Base-by-base conservation (phyloP, 2,113 vertebrate species). In the Nettapus auritus region DNA sequence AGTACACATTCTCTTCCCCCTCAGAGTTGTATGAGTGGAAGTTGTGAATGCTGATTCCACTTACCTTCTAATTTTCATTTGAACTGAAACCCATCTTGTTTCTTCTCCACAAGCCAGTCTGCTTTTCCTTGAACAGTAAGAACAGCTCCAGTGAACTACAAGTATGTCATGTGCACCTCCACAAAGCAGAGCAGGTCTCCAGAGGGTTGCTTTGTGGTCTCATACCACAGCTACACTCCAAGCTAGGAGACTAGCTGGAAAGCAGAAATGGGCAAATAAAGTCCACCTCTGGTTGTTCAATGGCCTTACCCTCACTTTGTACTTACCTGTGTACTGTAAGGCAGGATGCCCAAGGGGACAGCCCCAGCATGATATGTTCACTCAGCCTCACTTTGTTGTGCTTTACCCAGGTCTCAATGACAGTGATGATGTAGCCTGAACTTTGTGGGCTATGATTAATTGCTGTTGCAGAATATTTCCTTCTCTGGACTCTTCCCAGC, bases 161-260 rank as follows among this genome's bases (percentile, higher is more conserved):
- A 9, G 31, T 17, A 36, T 2, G 0, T 19, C 3, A 1, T 10
- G 5, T 25, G n/a, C 44, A 36, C 26, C 19, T 48, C 25, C 22
- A 6, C 36, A 69, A 50, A 53, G 60, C 11, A n/a, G 16, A 70
- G 31, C 44, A 55, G 25, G 13, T 78, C 36, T 74, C 48, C 34
- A 22, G 5, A 38, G 18, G 7, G 25, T 52, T 71, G 48, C n/a
- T 59, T 69, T 79, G 29, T 82, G 26, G 6, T 20, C 53, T 60
- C 64, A 29, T 23, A 62, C 16, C n/a, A 46, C 26, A 28, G 52
- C n/a, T n/a, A 53, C 11, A 5, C 20, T 38, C 11, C 17, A 28
- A 9, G 26, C 36, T 46, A 75, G 36, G 14, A 91, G 25, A 59
- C 52, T 55, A 76, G 38, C n/a, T 85, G 40, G 17, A 33, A 89